Evolutionary conservation across 2,888 invertebrate genomes (phyloP), one percentile per base, ranked within the genome.

Genomic region (Zygothrica quintamaculata): DNA sequence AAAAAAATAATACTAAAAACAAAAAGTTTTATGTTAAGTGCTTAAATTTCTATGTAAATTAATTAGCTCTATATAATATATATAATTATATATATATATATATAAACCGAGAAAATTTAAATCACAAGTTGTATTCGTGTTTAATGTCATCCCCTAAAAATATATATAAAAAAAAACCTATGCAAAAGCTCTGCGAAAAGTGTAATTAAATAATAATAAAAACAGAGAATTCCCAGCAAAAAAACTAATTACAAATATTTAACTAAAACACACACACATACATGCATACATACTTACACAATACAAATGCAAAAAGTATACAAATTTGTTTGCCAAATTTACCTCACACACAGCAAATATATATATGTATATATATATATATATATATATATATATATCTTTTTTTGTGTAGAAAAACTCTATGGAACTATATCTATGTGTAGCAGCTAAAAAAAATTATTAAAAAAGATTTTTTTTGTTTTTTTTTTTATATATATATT

Each of bases 321-420:
- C n/a, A 40, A 51, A 57, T 70, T 69, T 88, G 88, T 88, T 90
- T 89, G 90, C 90, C 90, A 90, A 90, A 90, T 90, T 89, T 90
- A 90, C 90, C 90, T 89, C 90, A 89, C 67, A 68, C 43, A 68
- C n/a, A 52, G 34, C 37, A 25, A 8, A 46, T 8, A 46, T n/a
- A 33, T 6, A 33, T 7, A 34, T 48, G 15, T 52, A 31, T 22
- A 3, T 29, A 39, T 51, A 26, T 9, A 12, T 36, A 12, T 11
- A 12, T n/a, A 12, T 3, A 12, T 11, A 12, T 36, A 36, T 11
- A 6, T 12, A 36, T 36, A 44, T 50, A 50, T 22, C 46, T 50
- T 52, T 25, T 46, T 46, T 60, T 59, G 34, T 69, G 53, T 56
- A 52, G 9, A 67, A 53, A 29, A 29, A 29, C 29, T 29, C 1